These are phyloP conservation scores for Platichthys stellatus DNA, from an alignment of 2,113 vertebrate species.

Conservation along the genomic window DNA sequence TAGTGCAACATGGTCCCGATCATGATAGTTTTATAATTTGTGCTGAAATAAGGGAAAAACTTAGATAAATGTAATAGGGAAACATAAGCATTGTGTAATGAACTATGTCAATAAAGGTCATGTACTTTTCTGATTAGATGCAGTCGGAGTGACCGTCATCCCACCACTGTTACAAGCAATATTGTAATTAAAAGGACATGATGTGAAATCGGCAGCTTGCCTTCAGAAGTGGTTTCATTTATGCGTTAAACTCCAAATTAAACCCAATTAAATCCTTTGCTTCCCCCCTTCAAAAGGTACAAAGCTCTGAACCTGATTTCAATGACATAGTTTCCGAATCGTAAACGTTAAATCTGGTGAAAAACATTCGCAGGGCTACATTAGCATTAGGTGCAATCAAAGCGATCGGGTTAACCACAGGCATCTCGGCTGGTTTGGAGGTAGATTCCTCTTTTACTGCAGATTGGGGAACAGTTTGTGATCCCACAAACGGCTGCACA, in stretches of 20 bases:
- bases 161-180: not conserved
- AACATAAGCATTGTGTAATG: not conserved
- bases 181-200: constrained; percentile 4
- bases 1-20: too few species aligned
- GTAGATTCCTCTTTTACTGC: constrained; percentile 55
- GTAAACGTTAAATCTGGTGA: constrained; percentile 46
- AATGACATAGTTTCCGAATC: constrained; percentile 61
- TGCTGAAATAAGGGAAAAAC: not conserved
- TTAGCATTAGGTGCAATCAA: constrained; percentile 40
- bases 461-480: constrained; percentile 53
- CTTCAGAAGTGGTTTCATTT: constrained; percentile 22
- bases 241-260: constrained; percentile 30
- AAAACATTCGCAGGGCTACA: constrained; percentile 38
- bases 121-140: not conserved
- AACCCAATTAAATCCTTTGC: constrained; percentile 26
- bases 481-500: constrained; percentile 37
- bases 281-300: constrained; percentile 48
- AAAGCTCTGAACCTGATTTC: constrained; percentile 46
- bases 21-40: too few species aligned
- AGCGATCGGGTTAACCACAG: constrained; percentile 52
- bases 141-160: not conserved
- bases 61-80: not conserved
- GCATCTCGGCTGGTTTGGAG: constrained; percentile 64
- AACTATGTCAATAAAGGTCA: constrained; percentile 6
- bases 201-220: constrained; percentile 25